Base-by-base conservation (phyloP, 2,797 vertebrate species). In the Ammospiza maritima region DNA sequence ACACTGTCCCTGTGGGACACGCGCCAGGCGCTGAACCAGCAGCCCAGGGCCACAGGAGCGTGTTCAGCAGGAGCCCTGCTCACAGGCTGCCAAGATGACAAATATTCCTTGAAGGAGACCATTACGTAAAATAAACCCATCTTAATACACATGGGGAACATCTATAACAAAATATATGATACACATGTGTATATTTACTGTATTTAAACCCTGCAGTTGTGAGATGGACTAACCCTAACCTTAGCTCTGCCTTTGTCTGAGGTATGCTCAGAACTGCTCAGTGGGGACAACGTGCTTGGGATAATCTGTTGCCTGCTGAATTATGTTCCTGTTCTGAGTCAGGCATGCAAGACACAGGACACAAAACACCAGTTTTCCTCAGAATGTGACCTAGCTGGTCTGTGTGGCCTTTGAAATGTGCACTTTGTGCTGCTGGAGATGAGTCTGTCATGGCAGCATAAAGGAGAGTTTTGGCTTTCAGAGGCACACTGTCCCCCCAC, bases 61-160 rank as follows among this genome's bases (percentile, higher is more conserved):
- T 56, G 61, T 16, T 50, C 51, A 60, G 82, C 67, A 36, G 45
- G 4, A 80, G 45, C 69, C 69, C 77, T 60, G 10, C 57, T 66
- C 4, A 0, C 70, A 57, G 60, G 60, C 70, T 70, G 40, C 61
- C 0, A 0, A 30, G n/a, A 70, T 86, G 85, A 66, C n/a, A 74
- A 74, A 60, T 85, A 44, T 48, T 80, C 73, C 89, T 88, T 74
- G n/a, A 76, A 93, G 76, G 48, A 85, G 48, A 67, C 36, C 79
- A 77, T 71, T 71, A 80, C 67, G 73, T 70, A 83, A 95, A 88
- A 67, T 77, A 90, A 95, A 60, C 40, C 36, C 56, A 53, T 74
- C 83, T 74, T 47, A 48, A 60, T 67, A 57, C 80, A 74, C 3
- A 2, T 30, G 38, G 69, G 53, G 70, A 80, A 40, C 58, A 26